Percentiles rank a stretch among this genome's conserved stretches.
phyloP scores from a whole-genome alignment of 2,797 vertebrate genomes.

The Artibeus jamaicensis region DNA sequence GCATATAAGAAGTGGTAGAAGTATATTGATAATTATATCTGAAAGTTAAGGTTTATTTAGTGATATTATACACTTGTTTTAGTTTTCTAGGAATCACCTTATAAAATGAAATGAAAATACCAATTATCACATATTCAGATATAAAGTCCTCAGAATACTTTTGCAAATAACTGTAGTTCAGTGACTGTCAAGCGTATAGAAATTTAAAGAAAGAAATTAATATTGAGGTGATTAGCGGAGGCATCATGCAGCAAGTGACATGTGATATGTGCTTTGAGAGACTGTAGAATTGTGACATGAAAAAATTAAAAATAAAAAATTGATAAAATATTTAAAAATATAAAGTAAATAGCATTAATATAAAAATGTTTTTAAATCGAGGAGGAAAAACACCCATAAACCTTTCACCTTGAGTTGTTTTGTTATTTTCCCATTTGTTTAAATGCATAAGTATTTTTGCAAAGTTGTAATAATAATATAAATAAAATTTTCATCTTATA shows the following conservation, averaged over 20 bases:
- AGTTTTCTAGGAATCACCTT: background rate
- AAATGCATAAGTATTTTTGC: background rate
- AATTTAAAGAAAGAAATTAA: conserved; percentile 30
- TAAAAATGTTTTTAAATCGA: background rate
- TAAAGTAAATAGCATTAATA: background rate
- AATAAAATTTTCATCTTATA: conserved; percentile 1
- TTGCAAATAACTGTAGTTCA: background rate
- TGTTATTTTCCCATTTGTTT: conserved; percentile 9
- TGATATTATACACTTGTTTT: background rate
- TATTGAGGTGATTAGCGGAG: background rate
- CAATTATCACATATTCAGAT: background rate
- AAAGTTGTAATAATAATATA: background rate
- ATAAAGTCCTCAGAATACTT: background rate
- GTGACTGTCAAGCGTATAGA: background rate
- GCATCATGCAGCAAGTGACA: background rate
- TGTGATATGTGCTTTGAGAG: background rate
- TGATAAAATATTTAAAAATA: background rate
- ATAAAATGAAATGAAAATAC: background rate
- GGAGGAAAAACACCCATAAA: background rate
- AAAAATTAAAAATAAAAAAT: background rate
- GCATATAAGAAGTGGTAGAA: background rate
- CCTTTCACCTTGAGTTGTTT: background rate
- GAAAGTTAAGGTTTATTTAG: background rate
- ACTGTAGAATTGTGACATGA: background rate
- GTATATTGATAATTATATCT: background rate